phyloP scores from a whole-genome alignment of 2,888 invertebrate genomes.

The Oligia latruncula region DNA sequence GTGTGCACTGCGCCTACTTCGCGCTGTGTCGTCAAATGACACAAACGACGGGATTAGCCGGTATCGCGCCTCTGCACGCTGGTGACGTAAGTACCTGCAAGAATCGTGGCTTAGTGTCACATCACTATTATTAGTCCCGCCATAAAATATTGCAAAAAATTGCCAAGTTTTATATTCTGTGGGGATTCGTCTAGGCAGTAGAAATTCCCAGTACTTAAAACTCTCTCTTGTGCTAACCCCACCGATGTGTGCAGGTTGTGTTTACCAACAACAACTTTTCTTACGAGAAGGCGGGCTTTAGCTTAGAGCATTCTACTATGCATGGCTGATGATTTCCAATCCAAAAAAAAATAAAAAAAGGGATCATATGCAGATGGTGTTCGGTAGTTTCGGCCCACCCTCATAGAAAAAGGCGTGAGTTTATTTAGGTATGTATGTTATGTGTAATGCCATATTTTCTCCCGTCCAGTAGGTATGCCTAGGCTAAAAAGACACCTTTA shows the following conservation, averaged over 20 bases:
- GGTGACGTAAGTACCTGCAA: slow-evolving; percentile 40
- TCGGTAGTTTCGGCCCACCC: no score
- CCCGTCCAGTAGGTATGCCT: no score
- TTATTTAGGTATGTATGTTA: no score
- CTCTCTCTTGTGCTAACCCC: neutral
- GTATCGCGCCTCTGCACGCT: slow-evolving; percentile 61
- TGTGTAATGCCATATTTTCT: no score
- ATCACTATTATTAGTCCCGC: slow-evolving; percentile 36
- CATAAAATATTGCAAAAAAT: slow-evolving; percentile 30
- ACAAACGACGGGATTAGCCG: slow-evolving; percentile 69
- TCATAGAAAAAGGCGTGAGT: no score
- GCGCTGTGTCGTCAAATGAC: slow-evolving; percentile 48
- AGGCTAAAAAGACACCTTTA: no score
- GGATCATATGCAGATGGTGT: no score
- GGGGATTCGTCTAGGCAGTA: neutral
- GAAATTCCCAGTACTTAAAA: neutral
- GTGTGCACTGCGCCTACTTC: slow-evolving; percentile 34
- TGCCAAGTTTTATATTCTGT: neutral
- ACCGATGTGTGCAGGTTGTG: no score
- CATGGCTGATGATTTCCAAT: no score
- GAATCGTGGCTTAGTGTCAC: slow-evolving; percentile 42
- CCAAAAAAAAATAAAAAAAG: no score
- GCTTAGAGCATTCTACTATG: neutral
- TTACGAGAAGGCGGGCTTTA: neutral
- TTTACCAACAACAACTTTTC: no score